Evolutionary conservation across 2,888 invertebrate species (phyloP).

Genomic region (Ennomos erosarius): DNA sequence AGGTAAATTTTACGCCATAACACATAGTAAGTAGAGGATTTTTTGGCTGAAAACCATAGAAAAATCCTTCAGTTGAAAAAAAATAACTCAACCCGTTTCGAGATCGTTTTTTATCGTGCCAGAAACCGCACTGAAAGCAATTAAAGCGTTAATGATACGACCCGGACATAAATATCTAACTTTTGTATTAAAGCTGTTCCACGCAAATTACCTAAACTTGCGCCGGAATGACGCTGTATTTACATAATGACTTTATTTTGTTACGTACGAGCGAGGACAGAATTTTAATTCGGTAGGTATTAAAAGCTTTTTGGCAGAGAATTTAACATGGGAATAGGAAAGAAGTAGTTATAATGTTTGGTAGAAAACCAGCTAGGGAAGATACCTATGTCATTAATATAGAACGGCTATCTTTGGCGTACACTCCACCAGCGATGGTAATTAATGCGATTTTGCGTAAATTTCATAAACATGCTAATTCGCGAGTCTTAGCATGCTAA

Average conservation of each 20-base stretch:
- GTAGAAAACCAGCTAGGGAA: no score
- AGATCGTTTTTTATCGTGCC: conserved; percentile 35
- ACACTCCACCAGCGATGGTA: no score
- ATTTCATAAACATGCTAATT: no score
- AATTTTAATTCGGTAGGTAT: conserved; percentile 65
- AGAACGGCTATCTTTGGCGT: no score
- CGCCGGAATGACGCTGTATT: conserved; percentile 69
- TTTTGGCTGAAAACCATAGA: no score
- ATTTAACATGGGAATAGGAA: neutral
- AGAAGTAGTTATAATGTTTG: neutral
- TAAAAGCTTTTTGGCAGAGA: neutral
- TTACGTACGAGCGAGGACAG: conserved; percentile 65
- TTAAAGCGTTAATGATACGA: conserved; percentile 40
- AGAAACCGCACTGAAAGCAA: conserved; percentile 34
- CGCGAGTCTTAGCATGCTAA: no score
- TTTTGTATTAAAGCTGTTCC: conserved; percentile 47
- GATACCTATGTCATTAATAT: no score
- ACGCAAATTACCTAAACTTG: conserved; percentile 76
- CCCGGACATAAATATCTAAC: conserved; percentile 39
- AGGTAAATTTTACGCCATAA: no score
- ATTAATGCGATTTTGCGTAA: no score
- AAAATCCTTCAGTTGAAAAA: no score
- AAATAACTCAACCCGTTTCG: conserved; percentile 26
- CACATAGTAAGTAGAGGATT: no score
- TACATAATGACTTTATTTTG: conserved; percentile 84